These are phyloP conservation scores for Halocynthia roretzi DNA, from an alignment of 23 tunicate genomes.

Conservation along the genomic window DNA sequence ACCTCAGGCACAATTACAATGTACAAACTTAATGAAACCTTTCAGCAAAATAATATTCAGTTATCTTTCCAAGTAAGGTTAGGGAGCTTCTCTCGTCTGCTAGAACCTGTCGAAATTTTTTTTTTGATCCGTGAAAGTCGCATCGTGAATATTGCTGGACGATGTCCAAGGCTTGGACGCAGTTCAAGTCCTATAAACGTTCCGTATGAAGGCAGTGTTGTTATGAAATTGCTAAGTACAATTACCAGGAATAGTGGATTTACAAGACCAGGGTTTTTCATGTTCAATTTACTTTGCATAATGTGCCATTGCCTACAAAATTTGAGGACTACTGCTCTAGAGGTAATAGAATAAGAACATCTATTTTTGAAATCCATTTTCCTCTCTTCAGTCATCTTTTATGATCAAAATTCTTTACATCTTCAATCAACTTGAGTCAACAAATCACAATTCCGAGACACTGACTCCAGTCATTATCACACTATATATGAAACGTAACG, in stretches of 20 bases:
- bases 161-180: slow-evolving; percentile 32
- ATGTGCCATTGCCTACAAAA: too few relatives aligned
- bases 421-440: too few relatives aligned
- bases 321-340: background rate
- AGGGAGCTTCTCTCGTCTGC: slow-evolving; percentile 39
- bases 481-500: too few relatives aligned
- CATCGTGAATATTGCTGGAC: slow-evolving; percentile 28
- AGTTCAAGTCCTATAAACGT: slow-evolving; percentile 43
- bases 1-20: background rate
- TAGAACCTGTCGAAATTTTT: slow-evolving; percentile 40
- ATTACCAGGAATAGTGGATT: background rate
- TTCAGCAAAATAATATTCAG: slow-evolving; percentile 73
- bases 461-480: too few relatives aligned
- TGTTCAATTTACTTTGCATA: too few relatives aligned
- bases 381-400: too few relatives aligned
- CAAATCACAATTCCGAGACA: too few relatives aligned
- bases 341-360: background rate
- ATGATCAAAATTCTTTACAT: too few relatives aligned
- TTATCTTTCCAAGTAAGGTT: slow-evolving; percentile 33
- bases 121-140: slow-evolving; percentile 59
- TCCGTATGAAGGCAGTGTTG: background rate
- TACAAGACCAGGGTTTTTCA: too few relatives aligned
- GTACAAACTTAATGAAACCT: slow-evolving; percentile 29
- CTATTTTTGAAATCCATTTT: too few relatives aligned
- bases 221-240: background rate